Base-by-base conservation (phyloP, 2,888 invertebrate species). In the Cerastis rubricosa region DNA sequence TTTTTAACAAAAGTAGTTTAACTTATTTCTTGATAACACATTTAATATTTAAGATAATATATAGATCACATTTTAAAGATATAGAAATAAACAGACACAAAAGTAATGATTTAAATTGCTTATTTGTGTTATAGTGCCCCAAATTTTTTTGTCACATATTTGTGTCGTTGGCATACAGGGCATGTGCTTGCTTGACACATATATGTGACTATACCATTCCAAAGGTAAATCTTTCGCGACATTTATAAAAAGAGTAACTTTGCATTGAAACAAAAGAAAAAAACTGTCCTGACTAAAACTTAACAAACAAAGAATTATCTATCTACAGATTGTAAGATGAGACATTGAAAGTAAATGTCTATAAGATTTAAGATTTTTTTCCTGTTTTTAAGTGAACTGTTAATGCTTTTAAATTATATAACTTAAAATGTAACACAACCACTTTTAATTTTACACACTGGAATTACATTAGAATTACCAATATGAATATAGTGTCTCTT, bases 371-470 rank as follows among this genome's bases (percentile, higher is more conserved):
- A n/a, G 14, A 9, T n/a, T 2, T n/a, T 57, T 29, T 76, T 43
- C n/a, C 19, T 47, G 9, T 12, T 66, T 59, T 43, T n/a, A 19
- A 17, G 22, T 29, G 9, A 17, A n/a, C 49, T 74, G 17, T 47
- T 57, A 40, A 65, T 19, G n/a, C 19, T 66, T 29, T n/a, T 5
- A 49, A 78, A 49, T 57, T 22, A 25, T 54, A 6, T 25, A 40
- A 25, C 22, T 35, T 45, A 11, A 61, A 75, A 43, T 49, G 14
- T 49, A 43, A 75, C 64, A 75, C 3, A 75, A 35, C 45, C 45
- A 64, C 5, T 17, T 12, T 25, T 25, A 45, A 25, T 49, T 65
- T 6, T 22, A 51, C 43, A 43, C 8, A 49, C n/a, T n/a, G n/a
- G n/a, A n/a, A n/a, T n/a, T n/a, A n/a, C 40, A 47, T 64, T 29